Evolutionary conservation across 2,797 vertebrate genomes (phyloP), one percentile per base, ranked within the genome.

Genomic region (Avahi laniger): DNA sequence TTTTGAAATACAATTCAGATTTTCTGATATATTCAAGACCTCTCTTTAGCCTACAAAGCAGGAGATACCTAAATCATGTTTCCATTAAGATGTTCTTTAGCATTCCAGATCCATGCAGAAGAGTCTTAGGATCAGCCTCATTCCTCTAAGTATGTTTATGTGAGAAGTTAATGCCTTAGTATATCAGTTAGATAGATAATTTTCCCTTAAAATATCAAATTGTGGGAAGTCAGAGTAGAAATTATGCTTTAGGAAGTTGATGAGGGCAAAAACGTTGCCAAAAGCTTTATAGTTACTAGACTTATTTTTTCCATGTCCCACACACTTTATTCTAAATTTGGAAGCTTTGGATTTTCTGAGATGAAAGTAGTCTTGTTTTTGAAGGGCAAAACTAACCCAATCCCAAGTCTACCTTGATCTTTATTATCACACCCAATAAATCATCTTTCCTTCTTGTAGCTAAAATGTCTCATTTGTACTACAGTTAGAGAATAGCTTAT

Each of bases 301-400:
- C 13, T 91, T 73, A 17, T 63, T 86, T 93, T 57, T 35, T 57
- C 52, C 59, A 84, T 20, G 48, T 52, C 18, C 17, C 63, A 80
- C 38, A n/a, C 65, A 76, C 69, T 86, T 89, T 93, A 38, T 93
- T 89, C 75, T 89, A 86, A 83, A 89, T 80, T 61, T 89, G 70
- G 46, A 93, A 24, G 73, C 57, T 86, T 83, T 54, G 26, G 52
- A 75, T 88, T 95, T 94, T 97, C 54, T 94, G 91, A 95, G 57
- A 93, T 86, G 88, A 95, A 89, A 89, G 38, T 30, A 92, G 38
- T 73, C 14, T 94, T 92, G n/a, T 83, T 92, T 96, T 95, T 92
- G 82, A 96, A 96, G 35, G 33, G 14, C 50, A 87, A 92, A 93
- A 89, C 1, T 75, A 95, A 86, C 46, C 38, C 59, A 88, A 43